A percentile compares a stretch with the other conserved stretches of the same genome.
These are phyloP conservation scores for Chelonus formosanus DNA, from an alignment of 2,888 invertebrate genomes.

Conservation along the genomic window DNA sequence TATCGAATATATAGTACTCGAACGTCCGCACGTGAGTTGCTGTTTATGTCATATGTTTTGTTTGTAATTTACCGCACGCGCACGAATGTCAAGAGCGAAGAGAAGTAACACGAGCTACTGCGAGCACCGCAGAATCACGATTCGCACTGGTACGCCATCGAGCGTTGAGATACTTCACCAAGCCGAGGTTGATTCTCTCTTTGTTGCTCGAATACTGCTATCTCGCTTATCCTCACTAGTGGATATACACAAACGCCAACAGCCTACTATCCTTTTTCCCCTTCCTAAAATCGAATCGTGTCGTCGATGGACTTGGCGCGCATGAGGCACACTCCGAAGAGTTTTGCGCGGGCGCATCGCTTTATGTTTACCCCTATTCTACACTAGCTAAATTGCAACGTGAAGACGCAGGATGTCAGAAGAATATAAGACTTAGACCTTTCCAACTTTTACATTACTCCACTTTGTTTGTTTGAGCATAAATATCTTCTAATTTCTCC, in stretches of 20 bases:
- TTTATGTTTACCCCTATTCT: slow-evolving; percentile 4
- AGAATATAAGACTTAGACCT: slow-evolving; percentile 33
- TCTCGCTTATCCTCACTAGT: slow-evolving; percentile 3
- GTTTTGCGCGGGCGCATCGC: slow-evolving; percentile 38
- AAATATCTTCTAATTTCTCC: not conserved
- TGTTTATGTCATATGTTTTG: too few relatives aligned
- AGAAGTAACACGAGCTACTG: slow-evolving; percentile 42
- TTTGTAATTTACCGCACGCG: slow-evolving; percentile 17
- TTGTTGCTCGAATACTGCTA: slow-evolving; percentile 38
- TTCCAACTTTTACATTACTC: slow-evolving; percentile 31
- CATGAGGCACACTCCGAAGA: slow-evolving; percentile 39
- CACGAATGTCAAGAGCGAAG: slow-evolving; percentile 1
- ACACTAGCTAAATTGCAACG: slow-evolving; percentile 4
- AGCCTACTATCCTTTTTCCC: not conserved
- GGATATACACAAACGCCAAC: not conserved
- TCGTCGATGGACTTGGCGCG: slow-evolving; percentile 50
- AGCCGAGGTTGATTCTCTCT: slow-evolving; percentile 34
- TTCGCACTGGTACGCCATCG: slow-evolving; percentile 63
- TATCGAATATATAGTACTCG: too few relatives aligned
- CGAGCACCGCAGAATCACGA: slow-evolving; percentile 62
- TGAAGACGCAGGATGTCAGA: slow-evolving; percentile 28
- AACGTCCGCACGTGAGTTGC: too few relatives aligned
- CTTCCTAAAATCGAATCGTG: slow-evolving; percentile 37
- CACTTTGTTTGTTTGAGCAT: slow-evolving; percentile 20
- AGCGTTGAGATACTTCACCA: slow-evolving; percentile 61